Evolutionary conservation across 1,140 invertebrate species (phyloP), one percentile per base, ranked within the genome.

Genomic region (Homalodisca vitripennis): DNA sequence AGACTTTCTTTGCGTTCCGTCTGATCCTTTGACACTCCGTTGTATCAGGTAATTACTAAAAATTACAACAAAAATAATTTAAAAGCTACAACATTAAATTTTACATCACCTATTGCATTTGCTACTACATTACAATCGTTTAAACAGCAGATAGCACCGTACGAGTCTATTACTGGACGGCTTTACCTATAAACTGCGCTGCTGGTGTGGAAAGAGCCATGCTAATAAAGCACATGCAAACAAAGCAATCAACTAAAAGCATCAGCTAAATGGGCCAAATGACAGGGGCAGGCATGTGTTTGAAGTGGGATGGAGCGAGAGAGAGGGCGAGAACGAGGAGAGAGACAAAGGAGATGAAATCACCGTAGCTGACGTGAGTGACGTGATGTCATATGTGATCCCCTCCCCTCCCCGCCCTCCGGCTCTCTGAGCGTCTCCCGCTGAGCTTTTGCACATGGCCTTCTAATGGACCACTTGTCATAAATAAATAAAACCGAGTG

Each of bases 381-480:
- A 51, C 22, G 30, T 57, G 51, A 60, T 60, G 55, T 60, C 55
- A 60, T 26, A 13, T 27, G 55, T 60, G 55, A 26, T 22, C 6
- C 22, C 34, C 6, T 17, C 34, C 34, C 17, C 34, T 41, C 6
- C 34, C 34, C 34, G 6, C 48, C 48, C 48, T 53, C 48, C 48
- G 10, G 10, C 12, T 20, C 48, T 22, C 24, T 13, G 22, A 60
- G 22, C 6, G 27, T 29, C 55, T 60, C 55, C 55, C 26, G 27
- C 55, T 60, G 55, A 60, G 55, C 14, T 27, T 60, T 60, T 26
- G 55, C 55, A 60, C 55, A 60, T 60, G 55, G 14, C 55, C 55
- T 60, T 29, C 55, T 60, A 60, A 60, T 60, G 55, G 55, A 26
- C 55, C 55, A 60, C 55, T 60, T 60, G 55, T 60, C 55, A 60